A percentile compares a stretch with the other conserved stretches of the same genome.
Evolutionary conservation across 2,113 vertebrate species (phyloP).

Genomic region (Octodon degus): DNA sequence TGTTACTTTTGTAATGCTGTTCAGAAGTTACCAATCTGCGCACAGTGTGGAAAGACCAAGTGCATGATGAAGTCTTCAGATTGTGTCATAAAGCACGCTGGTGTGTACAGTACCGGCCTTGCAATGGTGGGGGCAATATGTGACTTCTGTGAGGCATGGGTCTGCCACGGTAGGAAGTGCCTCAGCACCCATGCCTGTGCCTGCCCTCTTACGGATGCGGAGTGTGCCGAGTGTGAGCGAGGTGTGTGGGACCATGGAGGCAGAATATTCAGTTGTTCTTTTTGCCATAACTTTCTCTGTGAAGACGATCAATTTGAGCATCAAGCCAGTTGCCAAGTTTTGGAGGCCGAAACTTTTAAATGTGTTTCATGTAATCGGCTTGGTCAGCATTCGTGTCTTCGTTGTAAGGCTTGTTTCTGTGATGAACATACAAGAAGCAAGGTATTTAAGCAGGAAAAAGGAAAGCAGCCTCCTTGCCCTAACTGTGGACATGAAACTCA

Average conservation of each 20-base stretch:
- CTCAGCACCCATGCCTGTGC: conserved; percentile 94
- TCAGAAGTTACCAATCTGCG: conserved; percentile 97
- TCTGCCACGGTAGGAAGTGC: conserved; percentile 97
- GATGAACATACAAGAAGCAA: conserved; percentile 97
- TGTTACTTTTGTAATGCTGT: conserved; percentile 97
- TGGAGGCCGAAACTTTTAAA: conserved; percentile 98
- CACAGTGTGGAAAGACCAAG: conserved; percentile 99
- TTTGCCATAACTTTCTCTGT: conserved; percentile 97
- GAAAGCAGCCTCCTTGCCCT: conserved; percentile 96
- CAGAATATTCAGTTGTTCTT: conserved; percentile 97
- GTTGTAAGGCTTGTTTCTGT: conserved; percentile 99
- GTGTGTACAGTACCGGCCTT: conserved; percentile 96
- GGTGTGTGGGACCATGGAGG: conserved; percentile 98
- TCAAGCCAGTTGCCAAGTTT: conserved; percentile 98
- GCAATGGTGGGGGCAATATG: conserved; percentile 99
- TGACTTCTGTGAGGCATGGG: conserved; percentile 99
- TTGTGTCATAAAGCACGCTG: conserved; percentile 97
- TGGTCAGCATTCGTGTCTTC: conserved; percentile 97
- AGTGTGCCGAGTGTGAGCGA: conserved; percentile 97
- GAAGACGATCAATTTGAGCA: conserved; percentile 99
- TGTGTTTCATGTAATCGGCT: conserved; percentile 98
- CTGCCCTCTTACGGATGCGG: conserved; percentile 95
- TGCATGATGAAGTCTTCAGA: conserved; percentile 99
- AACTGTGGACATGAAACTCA: conserved; percentile 99
- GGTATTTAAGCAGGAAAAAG: conserved; percentile 98